These are phyloP conservation scores for Colius striatus DNA, from an alignment of 2,113 vertebrate genomes.

Conservation along the genomic window DNA sequence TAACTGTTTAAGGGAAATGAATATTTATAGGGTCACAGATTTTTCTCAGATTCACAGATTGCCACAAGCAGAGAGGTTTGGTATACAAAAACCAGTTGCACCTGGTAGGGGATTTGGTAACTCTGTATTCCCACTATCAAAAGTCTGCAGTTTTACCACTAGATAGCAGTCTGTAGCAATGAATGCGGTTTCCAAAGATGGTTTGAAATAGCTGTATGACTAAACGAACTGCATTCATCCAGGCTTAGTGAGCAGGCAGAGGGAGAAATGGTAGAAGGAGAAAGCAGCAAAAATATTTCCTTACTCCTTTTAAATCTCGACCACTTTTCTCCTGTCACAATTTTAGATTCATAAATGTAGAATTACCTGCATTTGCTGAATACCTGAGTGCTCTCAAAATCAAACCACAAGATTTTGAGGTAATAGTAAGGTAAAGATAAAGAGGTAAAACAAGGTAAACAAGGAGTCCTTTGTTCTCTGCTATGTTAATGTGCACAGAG, in stretches of 20 bases:
- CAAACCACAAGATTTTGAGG: not conserved
- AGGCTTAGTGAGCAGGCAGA: not conserved
- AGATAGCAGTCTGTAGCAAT: constrained; percentile 47
- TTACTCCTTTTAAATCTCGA: not conserved
- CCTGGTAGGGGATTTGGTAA: not conserved
- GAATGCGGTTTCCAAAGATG: not conserved
- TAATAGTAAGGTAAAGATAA: too few species aligned
- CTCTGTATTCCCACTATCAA: not conserved
- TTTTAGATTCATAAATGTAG: not conserved
- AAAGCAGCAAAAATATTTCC: not conserved
- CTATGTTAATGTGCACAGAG: not conserved
- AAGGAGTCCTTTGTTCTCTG: not conserved
- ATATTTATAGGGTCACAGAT: not conserved
- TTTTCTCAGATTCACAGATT: not conserved
- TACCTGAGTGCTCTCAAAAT: not conserved
- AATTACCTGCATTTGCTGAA: not conserved
- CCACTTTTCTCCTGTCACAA: rapidly evolving
- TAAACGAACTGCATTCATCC: rapidly evolving
- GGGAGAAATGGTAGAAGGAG: not conserved
- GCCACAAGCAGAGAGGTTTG: not conserved
- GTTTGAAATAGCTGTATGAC: not conserved
- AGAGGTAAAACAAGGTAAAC: not conserved
- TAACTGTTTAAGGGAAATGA: not conserved
- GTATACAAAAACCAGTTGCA: not conserved
- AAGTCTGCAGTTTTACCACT: constrained; percentile 4